Percentiles rank a stretch among this genome's conserved stretches.
Evolutionary conservation across 1,140 invertebrate genomes (phyloP).

Genomic region (Drosophila fuyamai): DNA sequence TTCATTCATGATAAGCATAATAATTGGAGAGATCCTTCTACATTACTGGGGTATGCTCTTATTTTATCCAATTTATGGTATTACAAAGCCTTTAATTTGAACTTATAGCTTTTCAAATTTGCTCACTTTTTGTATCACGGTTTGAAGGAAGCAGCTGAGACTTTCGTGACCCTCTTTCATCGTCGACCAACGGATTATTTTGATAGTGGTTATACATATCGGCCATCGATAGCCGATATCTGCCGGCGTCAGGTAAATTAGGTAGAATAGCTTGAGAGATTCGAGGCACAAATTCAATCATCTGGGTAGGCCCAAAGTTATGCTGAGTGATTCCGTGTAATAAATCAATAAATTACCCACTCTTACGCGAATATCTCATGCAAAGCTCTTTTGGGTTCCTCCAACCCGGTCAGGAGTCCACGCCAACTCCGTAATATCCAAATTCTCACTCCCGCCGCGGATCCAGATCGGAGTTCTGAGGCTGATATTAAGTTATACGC

Average conservation of each 20-base stretch:
- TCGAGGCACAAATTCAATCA: conserved; percentile 35
- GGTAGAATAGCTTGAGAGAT: conserved; percentile 48
- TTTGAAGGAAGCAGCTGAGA: too few relatives aligned
- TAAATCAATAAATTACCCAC: conserved; percentile 80
- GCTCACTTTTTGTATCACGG: too few relatives aligned
- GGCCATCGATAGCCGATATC: conserved; percentile 8
- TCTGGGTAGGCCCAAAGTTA: conserved; percentile 62
- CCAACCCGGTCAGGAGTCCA: conserved; percentile 28
- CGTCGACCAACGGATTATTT: neutral
- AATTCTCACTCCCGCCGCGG: conserved; percentile 33
- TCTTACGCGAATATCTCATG: conserved; percentile 45
- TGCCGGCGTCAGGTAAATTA: conserved; percentile 61
- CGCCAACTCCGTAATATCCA: conserved; percentile 44
- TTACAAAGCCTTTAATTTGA: too few relatives aligned
- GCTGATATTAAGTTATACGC: conserved; percentile 76
- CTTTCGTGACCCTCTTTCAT: neutral
- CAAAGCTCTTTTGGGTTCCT: conserved; percentile 50
- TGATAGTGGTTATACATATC: neutral
- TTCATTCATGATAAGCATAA: too few relatives aligned
- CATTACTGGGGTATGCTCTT: too few relatives aligned
- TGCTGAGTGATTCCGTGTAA: conserved; percentile 81
- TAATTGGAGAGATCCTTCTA: too few relatives aligned
- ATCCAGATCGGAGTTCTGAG: conserved; percentile 39
- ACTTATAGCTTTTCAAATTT: too few relatives aligned
- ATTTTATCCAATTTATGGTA: too few relatives aligned